Percentiles rank a stretch among this genome's conserved stretches.
phyloP scores from a whole-genome alignment of 2,113 vertebrate genomes.

The Podarcis muralis region DNA sequence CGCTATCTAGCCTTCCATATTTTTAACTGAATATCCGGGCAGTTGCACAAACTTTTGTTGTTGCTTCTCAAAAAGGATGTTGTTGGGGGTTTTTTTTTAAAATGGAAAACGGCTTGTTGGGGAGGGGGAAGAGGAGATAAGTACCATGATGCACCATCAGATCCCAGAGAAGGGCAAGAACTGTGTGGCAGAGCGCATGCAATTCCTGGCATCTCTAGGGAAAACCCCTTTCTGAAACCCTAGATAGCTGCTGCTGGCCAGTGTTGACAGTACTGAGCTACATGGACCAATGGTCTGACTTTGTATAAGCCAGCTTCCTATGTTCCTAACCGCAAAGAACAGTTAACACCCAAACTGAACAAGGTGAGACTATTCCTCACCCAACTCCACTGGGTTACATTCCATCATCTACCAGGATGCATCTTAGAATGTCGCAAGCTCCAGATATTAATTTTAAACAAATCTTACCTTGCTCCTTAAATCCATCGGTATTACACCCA shows the following conservation, averaged over 20 bases:
- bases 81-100: no score
- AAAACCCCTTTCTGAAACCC: neutral
- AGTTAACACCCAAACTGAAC: neutral
- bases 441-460: neutral
- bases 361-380: neutral
- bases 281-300: neutral
- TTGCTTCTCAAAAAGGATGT: no score
- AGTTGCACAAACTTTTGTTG: no score
- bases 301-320: neutral
- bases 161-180: neutral
- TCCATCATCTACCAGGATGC: neutral
- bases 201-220: neutral
- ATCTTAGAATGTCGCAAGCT: neutral
- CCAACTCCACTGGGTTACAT: neutral
- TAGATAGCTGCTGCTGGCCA: neutral
- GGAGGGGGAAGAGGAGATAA: neutral
- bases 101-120: no score
- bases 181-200: neutral
- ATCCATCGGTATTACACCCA: conserved; percentile 93
- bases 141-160: no score
- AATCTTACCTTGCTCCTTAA: conserved; percentile 90
- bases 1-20: neutral
- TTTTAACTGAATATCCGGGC: no score
- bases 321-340: neutral
- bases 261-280: neutral